A percentile compares a stretch with the other conserved stretches of the same genome.
These are phyloP conservation scores for Microchrysa polita DNA, from an alignment of 2,888 invertebrate genomes.

Conservation along the genomic window DNA sequence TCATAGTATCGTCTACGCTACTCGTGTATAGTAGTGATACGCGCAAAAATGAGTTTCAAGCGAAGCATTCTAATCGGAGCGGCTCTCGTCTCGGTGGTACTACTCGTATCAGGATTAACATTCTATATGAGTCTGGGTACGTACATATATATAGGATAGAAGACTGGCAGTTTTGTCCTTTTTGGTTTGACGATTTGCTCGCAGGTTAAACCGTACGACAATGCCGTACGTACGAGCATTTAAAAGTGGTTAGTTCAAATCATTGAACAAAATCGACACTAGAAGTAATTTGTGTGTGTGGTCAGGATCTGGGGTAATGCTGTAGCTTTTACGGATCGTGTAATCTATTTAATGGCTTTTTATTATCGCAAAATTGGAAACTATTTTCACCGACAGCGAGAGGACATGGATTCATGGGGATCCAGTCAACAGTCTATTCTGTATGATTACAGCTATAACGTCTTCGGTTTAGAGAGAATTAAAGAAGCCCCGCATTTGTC, in stretches of 20 bases:
- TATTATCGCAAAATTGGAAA: constrained; percentile 36
- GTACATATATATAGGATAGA: constrained; percentile 9
- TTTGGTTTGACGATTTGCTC: not conserved
- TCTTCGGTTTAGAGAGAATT: not conserved
- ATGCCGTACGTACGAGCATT: not conserved
- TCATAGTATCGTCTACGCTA: constrained; percentile 20
- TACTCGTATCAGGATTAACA: constrained; percentile 59
- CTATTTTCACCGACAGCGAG: constrained; percentile 2
- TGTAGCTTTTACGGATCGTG: not conserved
- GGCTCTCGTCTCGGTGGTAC: constrained; percentile 58
- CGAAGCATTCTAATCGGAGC: constrained; percentile 62
- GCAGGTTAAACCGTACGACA: not conserved
- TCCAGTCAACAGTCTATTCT: too few relatives aligned
- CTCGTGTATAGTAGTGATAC: not conserved
- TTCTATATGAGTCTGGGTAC: constrained; percentile 63
- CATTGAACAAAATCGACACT: constrained; percentile 37
- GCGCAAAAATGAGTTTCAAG: constrained; percentile 49
- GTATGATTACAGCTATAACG: not conserved
- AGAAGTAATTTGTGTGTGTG: constrained; percentile 35
- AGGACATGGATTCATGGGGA: not conserved
- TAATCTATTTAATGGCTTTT: constrained; percentile 37
- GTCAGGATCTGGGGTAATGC: constrained; percentile 24
- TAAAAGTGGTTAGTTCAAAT: constrained; percentile 36
- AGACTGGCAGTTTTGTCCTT: not conserved
- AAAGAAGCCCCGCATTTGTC: constrained; percentile 24